Base-by-base conservation (phyloP, 2,797 vertebrate species). In the Eurystomus glaucurus region DNA sequence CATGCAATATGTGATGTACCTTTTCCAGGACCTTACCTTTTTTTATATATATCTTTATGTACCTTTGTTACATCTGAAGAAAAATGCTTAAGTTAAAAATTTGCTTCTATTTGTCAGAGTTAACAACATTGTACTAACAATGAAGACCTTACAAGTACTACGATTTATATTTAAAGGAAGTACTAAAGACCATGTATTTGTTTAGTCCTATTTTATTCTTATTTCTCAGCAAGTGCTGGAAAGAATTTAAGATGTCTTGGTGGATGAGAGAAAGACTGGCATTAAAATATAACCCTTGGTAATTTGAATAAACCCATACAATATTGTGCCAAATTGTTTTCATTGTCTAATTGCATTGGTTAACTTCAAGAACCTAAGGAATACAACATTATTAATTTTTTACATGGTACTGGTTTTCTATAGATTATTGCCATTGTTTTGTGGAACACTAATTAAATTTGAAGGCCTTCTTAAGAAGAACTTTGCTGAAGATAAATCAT, bases 391-490 rank as follows among this genome's bases (percentile, higher is more conserved):
- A 75, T 70, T 74, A 62, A 58, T 66, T 29, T 88, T 19, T 78
- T 74, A 77, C 62, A 83, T 46, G 6, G 9, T 50, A 50, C 31
- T 66, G 14, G 0, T 58, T 77, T 91, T 74, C 33, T 85, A 37
- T n/a, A 84, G 48, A 50, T 78, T 51, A 77, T 86, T 26, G 55
- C 12, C 29, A 41, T 23, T 5, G 45, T 70, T 84, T 78, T 93
- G 23, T 33, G 68, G 37, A 90, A 55, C 5, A 11, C 19, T 75
- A 86, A 62, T 70, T 66, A 75, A 62, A 39, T 80, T 69, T 95
- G 14, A 90, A 82, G 11, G 3, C 13, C 43, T 46, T 81, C 15
- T 81, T 88, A 51, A 71, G 43, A 90, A 61, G 39, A 60, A 9
- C 23, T 66, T 86, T 74, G 10, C 39, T 71, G 25, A 84, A 65